phyloP scores from a whole-genome alignment of 2,113 vertebrate species.

The Lepisosteus osseus region DNA sequence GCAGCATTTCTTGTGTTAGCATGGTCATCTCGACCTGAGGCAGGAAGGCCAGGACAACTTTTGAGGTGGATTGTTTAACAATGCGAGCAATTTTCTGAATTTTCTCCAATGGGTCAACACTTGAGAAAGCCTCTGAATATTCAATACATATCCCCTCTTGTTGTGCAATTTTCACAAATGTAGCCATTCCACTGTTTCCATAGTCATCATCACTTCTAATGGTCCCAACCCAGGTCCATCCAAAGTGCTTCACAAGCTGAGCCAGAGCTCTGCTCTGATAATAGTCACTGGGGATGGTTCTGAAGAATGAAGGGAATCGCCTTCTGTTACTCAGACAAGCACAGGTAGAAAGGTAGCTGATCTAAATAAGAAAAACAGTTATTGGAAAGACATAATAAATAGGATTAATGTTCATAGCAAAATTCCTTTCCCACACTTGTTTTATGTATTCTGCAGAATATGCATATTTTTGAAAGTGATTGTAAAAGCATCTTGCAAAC shows the following conservation, averaged over 20 bases:
- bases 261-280: slow-evolving; percentile 5
- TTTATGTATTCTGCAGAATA: no score
- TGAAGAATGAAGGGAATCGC: not conserved
- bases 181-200: slow-evolving; percentile 3
- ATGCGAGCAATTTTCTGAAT: not conserved
- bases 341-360: not conserved
- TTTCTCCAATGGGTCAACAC: not conserved
- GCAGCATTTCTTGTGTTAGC: not conserved
- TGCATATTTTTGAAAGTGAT: no score
- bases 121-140: not conserved
- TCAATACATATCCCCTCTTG: not conserved
- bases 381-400: no score
- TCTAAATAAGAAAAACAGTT: not conserved
- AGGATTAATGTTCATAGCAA: no score
- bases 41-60: slow-evolving; percentile 1
- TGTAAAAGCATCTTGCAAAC: no score
- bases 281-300: slow-evolving; percentile 13
- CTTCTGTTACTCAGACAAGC: not conserved
- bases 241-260: slow-evolving; percentile 8
- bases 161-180: not conserved
- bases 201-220: slow-evolving; percentile 9
- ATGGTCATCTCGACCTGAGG: not conserved
- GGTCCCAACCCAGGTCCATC: slow-evolving; percentile 2
- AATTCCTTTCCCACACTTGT: no score
- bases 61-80: not conserved